Evolutionary conservation across 2,797 vertebrate species (phyloP).

Genomic region (Aulostomus chinensis): DNA sequence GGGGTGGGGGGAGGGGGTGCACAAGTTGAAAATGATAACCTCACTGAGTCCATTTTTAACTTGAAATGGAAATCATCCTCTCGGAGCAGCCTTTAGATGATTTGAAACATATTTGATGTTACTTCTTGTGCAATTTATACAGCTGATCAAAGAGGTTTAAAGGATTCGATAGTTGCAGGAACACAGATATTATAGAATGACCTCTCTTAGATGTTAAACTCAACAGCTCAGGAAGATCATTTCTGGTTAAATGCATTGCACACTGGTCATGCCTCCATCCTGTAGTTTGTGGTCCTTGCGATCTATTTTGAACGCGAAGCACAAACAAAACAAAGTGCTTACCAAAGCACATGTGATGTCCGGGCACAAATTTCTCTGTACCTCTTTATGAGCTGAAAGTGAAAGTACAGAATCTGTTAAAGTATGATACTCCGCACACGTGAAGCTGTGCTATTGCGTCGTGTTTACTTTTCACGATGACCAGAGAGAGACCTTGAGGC

Average conservation of each 20-base stretch:
- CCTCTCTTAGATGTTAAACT: too few species aligned
- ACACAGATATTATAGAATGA: neutral
- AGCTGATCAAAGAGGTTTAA: conserved; percentile 8
- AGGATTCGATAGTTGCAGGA: neutral
- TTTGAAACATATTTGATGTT: conserved; percentile 3
- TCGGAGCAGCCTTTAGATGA: conserved; percentile 1
- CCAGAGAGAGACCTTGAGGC: conserved; percentile 9
- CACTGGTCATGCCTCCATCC: too few species aligned
- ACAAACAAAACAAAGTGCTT: too few species aligned
- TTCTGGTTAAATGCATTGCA: too few species aligned
- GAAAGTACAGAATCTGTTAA: too few species aligned
- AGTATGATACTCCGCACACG: too few species aligned
- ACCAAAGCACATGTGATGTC: too few species aligned
- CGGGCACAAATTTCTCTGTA: conserved; percentile 17
- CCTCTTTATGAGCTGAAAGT: conserved; percentile 13
- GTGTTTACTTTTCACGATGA: conserved; percentile 13
- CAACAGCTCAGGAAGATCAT: too few species aligned
- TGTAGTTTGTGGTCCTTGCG: too few species aligned
- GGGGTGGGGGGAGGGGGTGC: conserved; percentile 7
- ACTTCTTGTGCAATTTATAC: too few species aligned
- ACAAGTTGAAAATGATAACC: conserved; percentile 23
- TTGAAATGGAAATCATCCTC: conserved; percentile 24
- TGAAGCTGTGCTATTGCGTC: conserved; percentile 11
- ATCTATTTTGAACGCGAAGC: too few species aligned
- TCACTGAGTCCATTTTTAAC: conserved; percentile 21